Evolutionary conservation across 2,113 vertebrate genomes (phyloP), one percentile per base, ranked within the genome.

Genomic region (Gobio gobio): DNA sequence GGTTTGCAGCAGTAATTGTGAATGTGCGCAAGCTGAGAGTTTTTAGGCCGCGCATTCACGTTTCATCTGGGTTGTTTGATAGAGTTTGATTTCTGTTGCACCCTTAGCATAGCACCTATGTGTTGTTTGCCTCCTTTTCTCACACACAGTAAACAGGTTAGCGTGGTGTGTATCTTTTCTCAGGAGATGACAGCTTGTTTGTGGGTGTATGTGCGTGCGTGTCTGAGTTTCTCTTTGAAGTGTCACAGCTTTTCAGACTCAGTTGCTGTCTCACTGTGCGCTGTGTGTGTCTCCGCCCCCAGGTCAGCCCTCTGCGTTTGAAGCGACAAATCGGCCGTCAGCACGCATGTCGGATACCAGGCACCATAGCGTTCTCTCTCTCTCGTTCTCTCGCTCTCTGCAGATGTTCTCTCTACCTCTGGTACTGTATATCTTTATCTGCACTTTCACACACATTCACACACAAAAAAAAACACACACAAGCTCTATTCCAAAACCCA

Each of bases 361-460:
- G 91, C 86, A 88, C 91, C 91, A 88, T 89, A 92, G 92, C 90
- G 91, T 86, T 90, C 16, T 64, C 14, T 73, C 20, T 73, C 45
- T 76, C 68, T 45, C 56, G 43, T 10, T 73, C 29, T 74, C 33
- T 77, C 58, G n/a, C 56, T 63, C 82, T 85, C 13, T 64, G 75
- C 64, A 63, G n/a, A 29, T 83, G 24, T 14, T 45, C 70, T 83
- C 64, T 77, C 43, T 22, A 77, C 74, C 26, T 61, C 33, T 73
- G 66, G 43, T 85, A 26, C 73, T 68, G 13, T 64, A 70, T 68
- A 47, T 88, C 72, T 82, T 74, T 29, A 63, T 87, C 86, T 82
- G 70, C 26, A 72, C 49, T 70, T 36, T 68, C 47, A 82, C 63
- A 72, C 5, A 10, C 54, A 22, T 61, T 3, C 72, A 26, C 72